Percentiles rank a stretch among this genome's conserved stretches.
phyloP scores from a whole-genome alignment of 2,797 vertebrate genomes.

The Podarcis lilfordi region DNA sequence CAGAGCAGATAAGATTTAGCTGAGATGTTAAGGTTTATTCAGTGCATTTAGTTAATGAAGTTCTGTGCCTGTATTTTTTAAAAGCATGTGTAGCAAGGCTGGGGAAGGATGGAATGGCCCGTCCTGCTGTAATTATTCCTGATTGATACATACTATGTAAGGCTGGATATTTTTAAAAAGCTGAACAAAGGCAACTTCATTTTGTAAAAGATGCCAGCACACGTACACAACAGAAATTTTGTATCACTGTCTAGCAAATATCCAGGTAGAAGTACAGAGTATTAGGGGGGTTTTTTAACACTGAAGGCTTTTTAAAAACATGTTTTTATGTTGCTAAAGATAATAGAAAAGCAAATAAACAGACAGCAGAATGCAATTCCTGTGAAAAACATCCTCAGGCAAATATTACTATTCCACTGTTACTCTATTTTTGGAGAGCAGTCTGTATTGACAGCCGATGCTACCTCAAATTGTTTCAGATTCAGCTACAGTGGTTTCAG shows the following conservation, averaged over 20 bases:
- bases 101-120: slow-evolving; percentile 60
- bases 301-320: background rate
- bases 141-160: slow-evolving; percentile 51
- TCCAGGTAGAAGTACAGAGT: background rate
- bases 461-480: background rate
- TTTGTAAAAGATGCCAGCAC: slow-evolving; percentile 40
- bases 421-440: background rate
- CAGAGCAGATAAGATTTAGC: slow-evolving; percentile 89
- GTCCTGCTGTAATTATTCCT: slow-evolving; percentile 36
- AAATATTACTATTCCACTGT: background rate
- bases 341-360: background rate
- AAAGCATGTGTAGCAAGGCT: slow-evolving; percentile 40
- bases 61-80: slow-evolving; percentile 27
- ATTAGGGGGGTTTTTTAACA: background rate
- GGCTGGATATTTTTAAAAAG: slow-evolving; percentile 17
- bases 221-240: background rate
- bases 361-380: background rate
- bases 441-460: background rate
- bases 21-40: slow-evolving; percentile 86
- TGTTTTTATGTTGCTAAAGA: background rate
- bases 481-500: background rate
- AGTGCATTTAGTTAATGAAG: slow-evolving; percentile 85
- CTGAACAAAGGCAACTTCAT: slow-evolving; percentile 25
- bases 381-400: background rate
- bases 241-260: slow-evolving; percentile 39